A percentile compares a stretch with the other conserved stretches of the same genome.
These are phyloP conservation scores for Abscondita cerata DNA, from an alignment of 2,888 invertebrate species.

Conservation along the genomic window DNA sequence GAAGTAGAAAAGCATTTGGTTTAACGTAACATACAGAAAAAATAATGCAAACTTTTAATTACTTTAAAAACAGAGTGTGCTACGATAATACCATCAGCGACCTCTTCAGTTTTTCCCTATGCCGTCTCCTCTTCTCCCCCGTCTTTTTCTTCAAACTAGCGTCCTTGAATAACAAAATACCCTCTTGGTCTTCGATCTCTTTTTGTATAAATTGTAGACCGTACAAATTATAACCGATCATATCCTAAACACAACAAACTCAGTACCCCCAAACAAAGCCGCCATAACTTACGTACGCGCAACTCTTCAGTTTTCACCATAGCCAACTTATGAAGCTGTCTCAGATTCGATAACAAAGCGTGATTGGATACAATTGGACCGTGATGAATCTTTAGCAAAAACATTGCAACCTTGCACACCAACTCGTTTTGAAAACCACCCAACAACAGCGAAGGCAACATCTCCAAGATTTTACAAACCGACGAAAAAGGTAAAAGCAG, in stretches of 20 bases:
- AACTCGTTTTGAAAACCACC: slow-evolving; percentile 79
- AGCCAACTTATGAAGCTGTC: slow-evolving; percentile 67
- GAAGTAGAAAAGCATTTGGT: no score
- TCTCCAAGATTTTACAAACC: slow-evolving; percentile 78
- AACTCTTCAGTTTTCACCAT: slow-evolving; percentile 65
- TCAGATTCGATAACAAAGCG: slow-evolving; percentile 70
- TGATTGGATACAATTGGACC: slow-evolving; percentile 79
- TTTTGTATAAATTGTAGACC: slow-evolving; percentile 79
- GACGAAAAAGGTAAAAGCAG: slow-evolving; percentile 83
- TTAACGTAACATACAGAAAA: no score
- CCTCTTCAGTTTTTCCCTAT: slow-evolving; percentile 71
- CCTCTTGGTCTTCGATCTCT: slow-evolving; percentile 76
- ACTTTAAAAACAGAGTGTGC: no score
- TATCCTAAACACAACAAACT: slow-evolving; percentile 67
- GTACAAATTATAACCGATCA: slow-evolving; percentile 85
- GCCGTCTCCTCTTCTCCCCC: slow-evolving; percentile 68
- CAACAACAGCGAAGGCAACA: slow-evolving; percentile 72
- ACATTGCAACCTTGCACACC: slow-evolving; percentile 76
- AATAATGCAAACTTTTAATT: no score
- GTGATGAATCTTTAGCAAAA: slow-evolving; percentile 78
- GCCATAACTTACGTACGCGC: slow-evolving; percentile 60
- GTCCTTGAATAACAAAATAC: slow-evolving; percentile 80
- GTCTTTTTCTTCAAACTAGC: slow-evolving; percentile 70
- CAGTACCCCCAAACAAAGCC: not conserved
- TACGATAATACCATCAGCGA: slow-evolving; percentile 57